Base-by-base conservation (phyloP, 2,113 vertebrate species). In the Phalacrocorax aristotelis region DNA sequence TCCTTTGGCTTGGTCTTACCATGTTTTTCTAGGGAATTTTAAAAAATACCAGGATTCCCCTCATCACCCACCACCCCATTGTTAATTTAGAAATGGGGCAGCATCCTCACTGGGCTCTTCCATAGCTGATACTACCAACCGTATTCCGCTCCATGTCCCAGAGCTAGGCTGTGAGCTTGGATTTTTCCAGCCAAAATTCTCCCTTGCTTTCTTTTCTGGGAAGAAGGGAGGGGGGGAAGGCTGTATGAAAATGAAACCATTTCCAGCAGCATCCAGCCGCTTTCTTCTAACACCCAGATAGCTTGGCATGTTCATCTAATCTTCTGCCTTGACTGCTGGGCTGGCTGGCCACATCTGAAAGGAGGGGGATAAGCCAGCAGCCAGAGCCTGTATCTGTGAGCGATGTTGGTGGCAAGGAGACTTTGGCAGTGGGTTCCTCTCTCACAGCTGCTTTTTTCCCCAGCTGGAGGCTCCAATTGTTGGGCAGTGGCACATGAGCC, bases 311-410 rank as follows among this genome's bases (percentile, higher is more conserved):
- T 60, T 78, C 92, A 62, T 78, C 52, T 61, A 1, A 51, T 81
- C 88, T 88, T 72, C 70, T 89, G 95, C 72, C 76, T 71, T 71
- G 61, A 7, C 88, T 95, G 68, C 89, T 87, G 90, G 34, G 88
- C 71, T 90, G 90, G 25, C 72, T 91, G 79, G 89, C 86, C 96
- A 75, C 86, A 79, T 95, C 91, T 95, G 89, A 91, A 52, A 75
- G 52, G 15, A 58, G 7, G 1, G 13, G 77, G 65, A 82, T 55
- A 82, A 93, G 80, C 61, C 92, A 83, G 83, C 71, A 95, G 72
- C 22, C 82, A 32, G 82, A 85, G 90, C 79, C 68, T 44, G 46
- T 60, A 54, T 90, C 90, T 76, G 11, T 14, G 57, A 95, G 91
- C 49, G 0, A 68, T 27, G 86, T 32, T 95, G 92, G 94, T 97